These are phyloP conservation scores for Protodeltote pygarga DNA, from an alignment of 2,888 invertebrate species.

Conservation along the genomic window DNA sequence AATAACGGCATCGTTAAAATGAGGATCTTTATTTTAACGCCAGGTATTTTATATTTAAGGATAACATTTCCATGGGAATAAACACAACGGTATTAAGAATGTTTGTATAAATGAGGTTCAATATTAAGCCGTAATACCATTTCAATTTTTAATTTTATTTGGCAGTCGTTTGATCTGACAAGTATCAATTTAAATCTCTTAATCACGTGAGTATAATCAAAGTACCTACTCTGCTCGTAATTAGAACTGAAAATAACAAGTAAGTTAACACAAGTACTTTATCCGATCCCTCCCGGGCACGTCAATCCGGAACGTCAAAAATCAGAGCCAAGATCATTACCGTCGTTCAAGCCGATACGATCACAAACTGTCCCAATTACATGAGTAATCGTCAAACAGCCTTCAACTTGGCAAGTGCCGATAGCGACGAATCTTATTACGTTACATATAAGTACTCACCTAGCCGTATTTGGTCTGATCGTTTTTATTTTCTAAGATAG, in stretches of 20 bases:
- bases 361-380: slow-evolving; percentile 52
- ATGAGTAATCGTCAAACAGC: slow-evolving; percentile 44
- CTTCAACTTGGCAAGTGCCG: slow-evolving; percentile 50
- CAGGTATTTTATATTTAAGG: no score
- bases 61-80: no score
- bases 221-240: slow-evolving; percentile 1
- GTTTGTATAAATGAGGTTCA: no score
- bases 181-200: no score
- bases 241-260: slow-evolving; percentile 1
- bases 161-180: no score
- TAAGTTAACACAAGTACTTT: slow-evolving; percentile 1
- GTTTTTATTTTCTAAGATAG: slow-evolving; percentile 28
- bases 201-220: background rate
- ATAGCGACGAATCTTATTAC: slow-evolving; percentile 30
- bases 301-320: slow-evolving; percentile 7
- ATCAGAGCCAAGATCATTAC: slow-evolving; percentile 25
- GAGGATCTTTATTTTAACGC: no score
- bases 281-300: slow-evolving; percentile 14
- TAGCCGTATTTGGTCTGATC: slow-evolving; percentile 10
- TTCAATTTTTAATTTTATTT: no score
- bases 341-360: slow-evolving; percentile 42
- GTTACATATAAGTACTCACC: slow-evolving; percentile 7
- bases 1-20: no score
- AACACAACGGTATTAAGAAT: no score
- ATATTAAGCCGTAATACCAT: no score